These are phyloP conservation scores for Falcunculus frontatus DNA, from an alignment of 2,113 vertebrate species.

Conservation along the genomic window DNA sequence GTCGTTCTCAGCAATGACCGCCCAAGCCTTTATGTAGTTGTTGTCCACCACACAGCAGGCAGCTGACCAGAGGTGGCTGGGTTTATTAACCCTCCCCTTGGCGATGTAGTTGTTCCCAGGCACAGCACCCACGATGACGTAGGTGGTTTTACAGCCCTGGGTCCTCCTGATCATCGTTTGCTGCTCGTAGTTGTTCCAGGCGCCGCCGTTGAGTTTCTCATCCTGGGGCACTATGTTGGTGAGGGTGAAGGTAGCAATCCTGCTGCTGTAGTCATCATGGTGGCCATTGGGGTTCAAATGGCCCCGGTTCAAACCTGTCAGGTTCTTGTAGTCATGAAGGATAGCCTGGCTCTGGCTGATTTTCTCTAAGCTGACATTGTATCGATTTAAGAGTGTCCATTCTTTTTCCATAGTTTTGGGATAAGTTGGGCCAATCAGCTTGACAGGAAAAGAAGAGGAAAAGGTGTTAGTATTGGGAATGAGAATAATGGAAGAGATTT, in stretches of 20 bases:
- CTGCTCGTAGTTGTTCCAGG: slow-evolving; percentile 73
- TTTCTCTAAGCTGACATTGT: neutral
- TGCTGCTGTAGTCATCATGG: slow-evolving; percentile 62
- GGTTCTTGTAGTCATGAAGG: slow-evolving; percentile 44
- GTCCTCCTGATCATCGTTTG: neutral
- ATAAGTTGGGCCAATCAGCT: neutral
- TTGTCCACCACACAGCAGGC: slow-evolving; percentile 37
- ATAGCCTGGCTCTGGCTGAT: slow-evolving; percentile 27
- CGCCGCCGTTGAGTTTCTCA: slow-evolving; percentile 66
- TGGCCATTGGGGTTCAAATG: slow-evolving; percentile 78
- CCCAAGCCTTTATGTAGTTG: slow-evolving; percentile 22
- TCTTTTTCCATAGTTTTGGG: slow-evolving; percentile 37
- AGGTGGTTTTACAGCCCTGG: neutral
- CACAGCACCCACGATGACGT: neutral
- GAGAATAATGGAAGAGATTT: neutral
- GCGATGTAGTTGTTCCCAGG: slow-evolving; percentile 50
- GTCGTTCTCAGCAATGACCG: slow-evolving; percentile 3
- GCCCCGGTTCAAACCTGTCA: slow-evolving; percentile 54
- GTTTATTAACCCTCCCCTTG: slow-evolving; percentile 48
- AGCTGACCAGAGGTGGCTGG: slow-evolving; percentile 47
- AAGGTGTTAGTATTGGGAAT: neutral
- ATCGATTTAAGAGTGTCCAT: neutral
- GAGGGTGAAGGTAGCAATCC: slow-evolving; percentile 74
- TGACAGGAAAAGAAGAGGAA: neutral
- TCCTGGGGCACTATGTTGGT: slow-evolving; percentile 79